Base-by-base conservation (phyloP, 2,797 vertebrate species). In the Merluccius polli region DNA sequence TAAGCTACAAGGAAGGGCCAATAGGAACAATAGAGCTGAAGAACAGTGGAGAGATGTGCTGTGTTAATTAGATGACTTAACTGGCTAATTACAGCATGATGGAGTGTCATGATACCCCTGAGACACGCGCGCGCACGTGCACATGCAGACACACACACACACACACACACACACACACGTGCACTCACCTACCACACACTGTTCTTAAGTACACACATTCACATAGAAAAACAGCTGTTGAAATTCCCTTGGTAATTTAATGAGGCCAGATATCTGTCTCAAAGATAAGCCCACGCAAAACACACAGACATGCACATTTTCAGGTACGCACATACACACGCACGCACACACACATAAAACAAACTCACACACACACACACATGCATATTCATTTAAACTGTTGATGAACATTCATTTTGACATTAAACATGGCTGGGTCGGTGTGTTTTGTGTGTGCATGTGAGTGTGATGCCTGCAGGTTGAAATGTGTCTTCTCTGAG, bases 41-140 rank as follows among this genome's bases (percentile, higher is more conserved):
- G 85, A 79, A 82, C 78, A 87, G 70, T 52, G 78, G 68, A 82
- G 84, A 84, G 80, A 84, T 82, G 84, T 21, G 18, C 79, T n/a
- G 35, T 77, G 85, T 83, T 90, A 90, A 92, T 92, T 88, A 90
- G 79, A 81, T 84, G 86, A 85, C 81, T 91, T 89, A 90, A 89
- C 84, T 81, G 85, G 85, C 87, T 90, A 90, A 90, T 90, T 89
- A 89, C 84, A 83, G 86, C 83, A 90, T 89, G 86, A 90, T 91
- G 83, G 89, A 89, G 89, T 89, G 86, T 85, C 86, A 86, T 72
- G 70, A 87, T 86, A 79, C 87, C 86, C 86, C 72, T 71, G 84
- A 82, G 83, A 88, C 52, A n/a, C 29, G 41, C 10, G 16, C 35
- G 21, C 41, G 16, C 41, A 5, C 44, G 7, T 16, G 15, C 44